phyloP scores from a whole-genome alignment of 2,797 vertebrate species.

The Tragelaphus eurycerus region DNA sequence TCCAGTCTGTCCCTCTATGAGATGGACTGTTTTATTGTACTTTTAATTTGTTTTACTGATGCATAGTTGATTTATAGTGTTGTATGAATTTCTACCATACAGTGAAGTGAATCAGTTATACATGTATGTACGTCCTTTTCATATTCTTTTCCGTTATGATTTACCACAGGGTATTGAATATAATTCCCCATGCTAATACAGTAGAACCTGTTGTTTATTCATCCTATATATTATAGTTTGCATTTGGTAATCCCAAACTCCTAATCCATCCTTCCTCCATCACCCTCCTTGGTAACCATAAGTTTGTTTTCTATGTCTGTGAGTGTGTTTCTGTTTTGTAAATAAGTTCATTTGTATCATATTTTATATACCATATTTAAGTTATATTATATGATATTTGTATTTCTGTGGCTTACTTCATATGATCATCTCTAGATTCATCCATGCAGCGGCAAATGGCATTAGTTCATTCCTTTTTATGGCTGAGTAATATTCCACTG shows the following conservation, averaged over 20 bases:
- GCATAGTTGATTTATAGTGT: background rate
- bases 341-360: background rate
- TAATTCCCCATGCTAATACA: background rate
- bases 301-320: background rate
- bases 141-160: background rate
- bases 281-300: background rate
- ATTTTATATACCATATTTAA: background rate
- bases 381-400: background rate
- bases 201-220: background rate
- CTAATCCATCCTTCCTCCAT: background rate
- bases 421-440: background rate
- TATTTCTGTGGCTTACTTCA: background rate
- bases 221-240: background rate
- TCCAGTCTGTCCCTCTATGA: background rate
- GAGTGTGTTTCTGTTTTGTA: background rate
- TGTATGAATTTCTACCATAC: background rate
- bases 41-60: background rate
- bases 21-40: background rate
- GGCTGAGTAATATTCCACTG: background rate
- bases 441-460: accelerated
- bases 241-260: background rate
- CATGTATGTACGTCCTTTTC: background rate
- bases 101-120: background rate
- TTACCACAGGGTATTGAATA: background rate
- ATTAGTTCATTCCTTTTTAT: background rate